Evolutionary conservation across 2,113 vertebrate genomes (phyloP).

Genomic region (Andinoacara biseriatus): DNA sequence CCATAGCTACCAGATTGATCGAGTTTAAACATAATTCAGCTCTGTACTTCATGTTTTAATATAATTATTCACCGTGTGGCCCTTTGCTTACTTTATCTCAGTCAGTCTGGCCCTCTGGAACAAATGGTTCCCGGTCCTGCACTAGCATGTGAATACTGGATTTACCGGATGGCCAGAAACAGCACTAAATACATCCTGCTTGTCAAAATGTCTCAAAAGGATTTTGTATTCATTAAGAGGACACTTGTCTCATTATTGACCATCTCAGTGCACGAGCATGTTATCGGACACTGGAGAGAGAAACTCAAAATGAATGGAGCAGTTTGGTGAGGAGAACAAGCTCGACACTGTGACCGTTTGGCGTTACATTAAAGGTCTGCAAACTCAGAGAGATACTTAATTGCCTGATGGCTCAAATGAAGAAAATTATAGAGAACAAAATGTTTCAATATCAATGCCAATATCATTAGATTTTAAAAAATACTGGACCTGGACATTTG

Average conservation of each 20-base stretch:
- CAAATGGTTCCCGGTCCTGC: neutral
- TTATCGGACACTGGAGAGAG: neutral
- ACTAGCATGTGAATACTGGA: neutral
- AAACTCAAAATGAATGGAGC: neutral
- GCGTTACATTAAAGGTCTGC: conserved; percentile 10
- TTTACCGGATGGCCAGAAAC: neutral
- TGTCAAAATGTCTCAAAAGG: conserved; percentile 4
- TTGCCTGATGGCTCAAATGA: neutral
- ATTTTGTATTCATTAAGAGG: neutral
- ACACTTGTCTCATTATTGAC: conserved; percentile 7
- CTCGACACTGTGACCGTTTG: neutral
- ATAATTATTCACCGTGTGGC: neutral
- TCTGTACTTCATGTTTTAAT: neutral
- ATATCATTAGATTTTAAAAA: conserved; percentile 34
- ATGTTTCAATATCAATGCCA: conserved; percentile 57
- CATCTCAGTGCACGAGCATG: neutral
- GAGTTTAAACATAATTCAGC: neutral
- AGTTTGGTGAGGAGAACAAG: neutral
- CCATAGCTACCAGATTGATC: neutral
- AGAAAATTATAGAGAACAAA: conserved; percentile 35
- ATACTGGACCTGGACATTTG: conserved; percentile 37
- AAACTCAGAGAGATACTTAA: conserved; percentile 21
- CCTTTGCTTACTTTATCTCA: neutral
- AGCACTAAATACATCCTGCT: neutral
- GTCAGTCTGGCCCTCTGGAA: neutral